phyloP scores from a whole-genome alignment of 2,888 invertebrate species.

The Ophonus ardosiacus region DNA sequence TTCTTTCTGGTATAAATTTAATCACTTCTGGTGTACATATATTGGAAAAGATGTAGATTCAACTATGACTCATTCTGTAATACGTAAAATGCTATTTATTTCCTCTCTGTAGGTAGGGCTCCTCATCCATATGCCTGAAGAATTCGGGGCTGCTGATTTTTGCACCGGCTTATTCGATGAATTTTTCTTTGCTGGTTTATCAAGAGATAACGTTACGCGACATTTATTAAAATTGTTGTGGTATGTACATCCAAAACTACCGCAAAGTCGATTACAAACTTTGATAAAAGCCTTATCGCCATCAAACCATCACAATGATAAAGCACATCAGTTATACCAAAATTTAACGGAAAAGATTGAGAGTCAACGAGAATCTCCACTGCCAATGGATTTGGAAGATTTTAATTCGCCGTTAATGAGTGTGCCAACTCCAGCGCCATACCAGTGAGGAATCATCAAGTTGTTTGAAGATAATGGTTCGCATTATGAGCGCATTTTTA shows the following conservation, averaged over 20 bases:
- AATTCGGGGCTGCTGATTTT: slow-evolving; percentile 95
- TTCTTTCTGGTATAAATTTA: too few species aligned
- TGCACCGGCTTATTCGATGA: slow-evolving; percentile 97
- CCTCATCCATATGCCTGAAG: slow-evolving; percentile 92
- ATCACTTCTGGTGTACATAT: too few species aligned
- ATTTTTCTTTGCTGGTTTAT: slow-evolving; percentile 93
- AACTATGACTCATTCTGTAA: too few species aligned
- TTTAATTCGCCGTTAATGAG: slow-evolving; percentile 91
- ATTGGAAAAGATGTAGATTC: too few species aligned
- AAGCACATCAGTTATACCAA: slow-evolving; percentile 88
- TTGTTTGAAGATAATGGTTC: neutral
- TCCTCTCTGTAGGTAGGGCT: slow-evolving; percentile 80
- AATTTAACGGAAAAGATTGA: slow-evolving; percentile 88
- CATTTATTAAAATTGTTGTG: slow-evolving; percentile 94
- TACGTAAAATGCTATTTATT: neutral
- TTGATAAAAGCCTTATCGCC: slow-evolving; percentile 89
- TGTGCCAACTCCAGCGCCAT: slow-evolving; percentile 88
- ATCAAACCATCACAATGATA: slow-evolving; percentile 89
- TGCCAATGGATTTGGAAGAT: slow-evolving; percentile 84
- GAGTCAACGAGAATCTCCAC: slow-evolving; percentile 82
- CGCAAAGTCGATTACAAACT: slow-evolving; percentile 86
- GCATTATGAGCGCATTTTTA: too few species aligned
- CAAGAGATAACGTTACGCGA: slow-evolving; percentile 93
- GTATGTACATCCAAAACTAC: slow-evolving; percentile 93
- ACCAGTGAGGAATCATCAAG: neutral